A percentile compares a stretch with the other conserved stretches of the same genome.
Conservation (phyloP, 2,888 invertebrate genomes). For the Coelopa pilipes region DNA sequence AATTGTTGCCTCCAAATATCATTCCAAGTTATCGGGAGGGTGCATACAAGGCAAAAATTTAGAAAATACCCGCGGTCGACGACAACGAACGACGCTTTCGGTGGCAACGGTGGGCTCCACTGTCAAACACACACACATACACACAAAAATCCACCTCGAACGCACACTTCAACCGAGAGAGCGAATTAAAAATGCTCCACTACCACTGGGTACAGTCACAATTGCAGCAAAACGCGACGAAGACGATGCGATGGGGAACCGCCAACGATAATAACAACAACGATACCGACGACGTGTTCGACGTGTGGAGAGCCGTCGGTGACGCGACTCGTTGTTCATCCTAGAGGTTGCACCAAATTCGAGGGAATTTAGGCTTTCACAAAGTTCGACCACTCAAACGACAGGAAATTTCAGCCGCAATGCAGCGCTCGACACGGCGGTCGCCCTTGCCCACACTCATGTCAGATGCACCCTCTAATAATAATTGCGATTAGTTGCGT, state of each 20-base stretch:
- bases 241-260: constrained; percentile 20
- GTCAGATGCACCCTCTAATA: background rate
- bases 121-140: constrained; percentile 27
- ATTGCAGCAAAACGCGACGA: constrained; percentile 32
- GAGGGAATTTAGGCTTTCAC: constrained; percentile 16
- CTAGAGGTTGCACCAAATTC: constrained; percentile 20
- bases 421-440: constrained; percentile 15
- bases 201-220: constrained; percentile 33
- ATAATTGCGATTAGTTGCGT: background rate
- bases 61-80: constrained; percentile 16
- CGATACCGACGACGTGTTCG: constrained; percentile 1
- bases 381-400: constrained; percentile 38
- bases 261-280: background rate
- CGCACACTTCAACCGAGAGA: constrained; percentile 8
- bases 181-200: constrained; percentile 26
- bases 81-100: background rate
- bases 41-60: background rate
- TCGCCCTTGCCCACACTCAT: too few relatives aligned
- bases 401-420: constrained; percentile 26
- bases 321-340: constrained; percentile 21
- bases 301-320: too few relatives aligned
- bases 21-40: constrained; percentile 19
- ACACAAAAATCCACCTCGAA: constrained; percentile 17
- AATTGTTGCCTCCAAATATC: constrained; percentile 6
- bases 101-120: constrained; percentile 35